phyloP scores from a whole-genome alignment of 1,140 invertebrate genomes.

The Dendrolimus punctatus region DNA sequence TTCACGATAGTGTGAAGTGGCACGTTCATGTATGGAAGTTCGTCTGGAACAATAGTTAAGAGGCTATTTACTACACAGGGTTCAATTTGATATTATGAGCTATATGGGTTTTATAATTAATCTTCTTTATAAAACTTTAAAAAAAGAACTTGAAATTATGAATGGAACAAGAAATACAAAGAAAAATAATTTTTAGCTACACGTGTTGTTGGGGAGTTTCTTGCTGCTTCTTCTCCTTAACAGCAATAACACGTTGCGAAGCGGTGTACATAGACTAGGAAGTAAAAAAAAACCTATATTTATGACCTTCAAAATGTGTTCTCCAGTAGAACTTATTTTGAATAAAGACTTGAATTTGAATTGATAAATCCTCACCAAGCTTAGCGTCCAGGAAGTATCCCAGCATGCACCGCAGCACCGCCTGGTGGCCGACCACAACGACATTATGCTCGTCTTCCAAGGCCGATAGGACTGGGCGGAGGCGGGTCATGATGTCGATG shows the following conservation, averaged over 20 bases:
- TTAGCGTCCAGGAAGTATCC: slow-evolving; percentile 92
- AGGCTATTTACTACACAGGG: background rate
- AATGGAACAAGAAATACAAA: too few species aligned
- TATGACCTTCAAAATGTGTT: too few species aligned
- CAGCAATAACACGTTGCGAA: too few species aligned
- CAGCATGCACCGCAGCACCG: slow-evolving; percentile 91
- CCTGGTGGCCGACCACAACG: slow-evolving; percentile 92
- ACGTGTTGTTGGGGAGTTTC: too few species aligned
- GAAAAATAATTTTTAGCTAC: too few species aligned
- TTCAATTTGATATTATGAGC: background rate
- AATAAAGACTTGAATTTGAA: too few species aligned
- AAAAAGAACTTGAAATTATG: too few species aligned
- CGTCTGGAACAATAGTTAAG: slow-evolving; percentile 68
- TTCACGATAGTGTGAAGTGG: slow-evolving; percentile 94
- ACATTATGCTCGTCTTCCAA: slow-evolving; percentile 90
- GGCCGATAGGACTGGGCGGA: slow-evolving; percentile 85
- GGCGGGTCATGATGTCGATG: slow-evolving; percentile 87
- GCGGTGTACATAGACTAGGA: too few species aligned
- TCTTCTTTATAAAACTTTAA: too few species aligned
- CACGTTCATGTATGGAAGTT: slow-evolving; percentile 92
- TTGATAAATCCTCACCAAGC: slow-evolving; percentile 69
- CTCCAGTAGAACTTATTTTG: too few species aligned
- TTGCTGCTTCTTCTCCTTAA: too few species aligned
- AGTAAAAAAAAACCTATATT: too few species aligned
- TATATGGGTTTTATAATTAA: background rate